Percentiles rank a stretch among this genome's conserved stretches.
Conservation (phyloP, 2,113 vertebrate species). For the Cairina moschata region DNA sequence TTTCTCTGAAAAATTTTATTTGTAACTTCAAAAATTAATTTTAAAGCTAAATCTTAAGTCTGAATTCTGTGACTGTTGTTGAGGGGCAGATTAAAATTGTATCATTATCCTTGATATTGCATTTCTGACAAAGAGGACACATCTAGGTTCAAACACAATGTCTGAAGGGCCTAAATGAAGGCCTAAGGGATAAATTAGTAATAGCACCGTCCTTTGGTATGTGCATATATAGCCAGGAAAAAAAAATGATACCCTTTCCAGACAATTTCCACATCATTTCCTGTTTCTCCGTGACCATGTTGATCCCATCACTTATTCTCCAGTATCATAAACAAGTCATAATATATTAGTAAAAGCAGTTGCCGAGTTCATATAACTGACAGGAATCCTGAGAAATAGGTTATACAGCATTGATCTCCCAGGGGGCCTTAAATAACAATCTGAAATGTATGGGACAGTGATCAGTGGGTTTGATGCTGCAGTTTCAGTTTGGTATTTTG, state of each 20-base stretch:
- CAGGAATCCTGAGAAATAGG: constrained; percentile 66
- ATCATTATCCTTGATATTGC: background rate
- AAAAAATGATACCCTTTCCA: background rate
- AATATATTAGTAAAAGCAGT: constrained; percentile 63
- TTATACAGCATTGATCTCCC: constrained; percentile 61
- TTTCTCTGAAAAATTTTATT: background rate
- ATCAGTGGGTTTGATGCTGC: constrained; percentile 70
- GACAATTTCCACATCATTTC: constrained; percentile 34
- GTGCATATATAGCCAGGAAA: background rate
- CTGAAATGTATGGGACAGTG: constrained; percentile 69
- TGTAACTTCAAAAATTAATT: background rate
- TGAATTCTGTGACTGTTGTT: background rate
- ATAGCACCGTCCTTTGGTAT: background rate
- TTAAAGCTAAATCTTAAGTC: background rate
- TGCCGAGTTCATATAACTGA: constrained; percentile 42
- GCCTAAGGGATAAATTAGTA: background rate
- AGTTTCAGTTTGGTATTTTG: constrained; percentile 58
- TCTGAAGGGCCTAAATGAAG: background rate
- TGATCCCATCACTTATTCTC: constrained; percentile 25
- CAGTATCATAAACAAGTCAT: constrained; percentile 65
- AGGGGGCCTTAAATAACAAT: constrained; percentile 68
- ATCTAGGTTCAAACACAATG: background rate
- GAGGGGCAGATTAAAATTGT: background rate
- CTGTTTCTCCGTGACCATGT: background rate
- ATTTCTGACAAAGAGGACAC: background rate